These are phyloP conservation scores for Gerris lacustris DNA, from an alignment of 2,888 invertebrate species.

Conservation along the genomic window DNA sequence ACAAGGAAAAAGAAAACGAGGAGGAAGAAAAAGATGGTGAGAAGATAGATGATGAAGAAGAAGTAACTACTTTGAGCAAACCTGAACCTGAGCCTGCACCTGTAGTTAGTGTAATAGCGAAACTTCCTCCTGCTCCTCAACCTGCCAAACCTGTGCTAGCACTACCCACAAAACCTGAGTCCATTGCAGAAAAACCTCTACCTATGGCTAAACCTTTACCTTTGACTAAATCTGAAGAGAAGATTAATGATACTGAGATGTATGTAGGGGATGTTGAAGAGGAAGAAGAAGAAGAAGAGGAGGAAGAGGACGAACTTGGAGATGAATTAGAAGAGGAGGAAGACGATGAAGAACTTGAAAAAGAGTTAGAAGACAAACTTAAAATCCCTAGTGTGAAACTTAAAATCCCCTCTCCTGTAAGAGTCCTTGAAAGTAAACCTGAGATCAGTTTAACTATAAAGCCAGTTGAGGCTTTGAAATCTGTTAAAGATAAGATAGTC, in stretches of 20 bases:
- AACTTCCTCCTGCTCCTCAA: not conserved
- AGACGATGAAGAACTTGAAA: not conserved
- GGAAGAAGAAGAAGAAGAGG: slow-evolving; percentile 12
- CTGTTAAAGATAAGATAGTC: not conserved
- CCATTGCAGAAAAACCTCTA: too few relatives aligned
- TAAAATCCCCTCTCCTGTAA: not conserved
- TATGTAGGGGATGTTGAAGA: not conserved
- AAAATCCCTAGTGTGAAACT: not conserved
- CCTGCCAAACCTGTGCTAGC: not conserved
- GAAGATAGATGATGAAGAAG: not conserved
- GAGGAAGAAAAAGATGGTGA: not conserved
- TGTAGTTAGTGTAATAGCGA: not conserved
- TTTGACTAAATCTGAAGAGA: too few relatives aligned
- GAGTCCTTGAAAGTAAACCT: not conserved
- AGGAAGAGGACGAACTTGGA: not conserved
- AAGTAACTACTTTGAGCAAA: too few relatives aligned
- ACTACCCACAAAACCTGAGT: not conserved
- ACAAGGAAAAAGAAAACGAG: slow-evolving; percentile 20
- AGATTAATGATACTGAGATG: not conserved
- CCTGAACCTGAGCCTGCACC: too few relatives aligned
- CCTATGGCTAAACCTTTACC: too few relatives aligned
- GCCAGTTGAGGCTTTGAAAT: not conserved
- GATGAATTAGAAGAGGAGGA: not conserved
- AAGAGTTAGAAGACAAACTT: not conserved
- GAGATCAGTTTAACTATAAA: not conserved